Evolutionary conservation across 2,888 invertebrate genomes (phyloP).

Genomic region (Synanthedon myopaeformis): DNA sequence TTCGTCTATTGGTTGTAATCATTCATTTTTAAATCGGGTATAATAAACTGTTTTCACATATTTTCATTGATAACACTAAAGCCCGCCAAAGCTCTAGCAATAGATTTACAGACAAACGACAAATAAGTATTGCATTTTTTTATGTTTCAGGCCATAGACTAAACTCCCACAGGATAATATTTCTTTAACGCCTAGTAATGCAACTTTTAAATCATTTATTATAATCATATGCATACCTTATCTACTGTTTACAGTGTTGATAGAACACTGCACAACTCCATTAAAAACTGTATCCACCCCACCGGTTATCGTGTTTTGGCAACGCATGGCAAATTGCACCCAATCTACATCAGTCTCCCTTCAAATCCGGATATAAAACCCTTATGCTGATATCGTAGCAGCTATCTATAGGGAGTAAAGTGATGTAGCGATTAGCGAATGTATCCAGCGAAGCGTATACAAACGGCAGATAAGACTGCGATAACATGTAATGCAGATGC

Average conservation of each 20-base stretch:
- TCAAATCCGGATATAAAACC: constrained; percentile 45
- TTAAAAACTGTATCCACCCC: constrained; percentile 12
- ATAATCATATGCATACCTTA: too few relatives aligned
- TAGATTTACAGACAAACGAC: too few relatives aligned
- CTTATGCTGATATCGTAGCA: constrained; percentile 39
- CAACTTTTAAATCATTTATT: too few relatives aligned
- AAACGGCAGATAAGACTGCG: constrained; percentile 36
- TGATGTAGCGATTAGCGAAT: constrained; percentile 54
- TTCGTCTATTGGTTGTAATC: too few relatives aligned
- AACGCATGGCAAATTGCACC: constrained; percentile 50
- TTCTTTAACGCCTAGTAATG: too few relatives aligned
- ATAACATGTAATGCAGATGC: constrained; percentile 34
- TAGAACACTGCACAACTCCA: not conserved
- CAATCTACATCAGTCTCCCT: constrained; percentile 43
- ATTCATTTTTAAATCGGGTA: too few relatives aligned
- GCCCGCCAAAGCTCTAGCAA: too few relatives aligned
- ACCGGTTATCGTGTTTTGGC: constrained; percentile 37
- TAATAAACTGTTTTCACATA: too few relatives aligned
- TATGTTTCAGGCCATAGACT: too few relatives aligned
- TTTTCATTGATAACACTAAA: too few relatives aligned
- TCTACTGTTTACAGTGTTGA: not conserved
- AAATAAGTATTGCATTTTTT: too few relatives aligned
- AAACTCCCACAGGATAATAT: too few relatives aligned
- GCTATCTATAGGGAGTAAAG: constrained; percentile 45
- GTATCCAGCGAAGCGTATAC: constrained; percentile 38